phyloP scores from a whole-genome alignment of 2,113 vertebrate species.

The Stigmatopora argus region DNA sequence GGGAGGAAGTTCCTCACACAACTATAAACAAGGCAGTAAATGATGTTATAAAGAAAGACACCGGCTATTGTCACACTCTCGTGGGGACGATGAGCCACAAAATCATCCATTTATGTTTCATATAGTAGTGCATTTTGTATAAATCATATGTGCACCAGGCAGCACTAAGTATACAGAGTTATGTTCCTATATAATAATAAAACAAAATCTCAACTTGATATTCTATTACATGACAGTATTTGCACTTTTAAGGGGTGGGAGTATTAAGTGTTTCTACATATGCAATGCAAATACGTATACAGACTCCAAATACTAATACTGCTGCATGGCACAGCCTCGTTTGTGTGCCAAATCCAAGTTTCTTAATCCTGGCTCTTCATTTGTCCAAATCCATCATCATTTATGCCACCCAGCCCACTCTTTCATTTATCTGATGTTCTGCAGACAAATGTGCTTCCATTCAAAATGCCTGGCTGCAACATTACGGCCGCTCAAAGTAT shows the following conservation, averaged over 20 bases:
- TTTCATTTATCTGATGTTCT: constrained; percentile 25
- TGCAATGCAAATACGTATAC: background rate
- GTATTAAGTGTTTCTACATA: background rate
- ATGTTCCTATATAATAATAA: constrained; percentile 2
- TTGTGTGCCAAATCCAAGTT: constrained; percentile 14
- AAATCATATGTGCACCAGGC: constrained; percentile 11
- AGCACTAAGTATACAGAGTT: background rate
- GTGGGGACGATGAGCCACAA: constrained; percentile 11
- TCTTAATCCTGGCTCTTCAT: constrained; percentile 20
- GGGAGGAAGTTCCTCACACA: background rate
- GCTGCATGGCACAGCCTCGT: constrained; percentile 13
- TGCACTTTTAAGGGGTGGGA: too few species aligned
- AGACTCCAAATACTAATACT: background rate
- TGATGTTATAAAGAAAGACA: constrained; percentile 1
- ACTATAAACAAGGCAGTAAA: background rate
- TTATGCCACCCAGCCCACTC: constrained; percentile 13
- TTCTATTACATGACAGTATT: background rate
- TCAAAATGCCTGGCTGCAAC: background rate
- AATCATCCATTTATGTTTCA: constrained; percentile 19
- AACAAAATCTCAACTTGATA: background rate
- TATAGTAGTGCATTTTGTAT: background rate
- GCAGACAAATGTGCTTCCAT: constrained; percentile 15
- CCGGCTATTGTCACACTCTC: constrained; percentile 3
- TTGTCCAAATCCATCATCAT: constrained; percentile 26
- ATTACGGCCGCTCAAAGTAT: background rate